Base-by-base conservation (phyloP, 1,140 invertebrate species). In the Bicyclus anynana region DNA sequence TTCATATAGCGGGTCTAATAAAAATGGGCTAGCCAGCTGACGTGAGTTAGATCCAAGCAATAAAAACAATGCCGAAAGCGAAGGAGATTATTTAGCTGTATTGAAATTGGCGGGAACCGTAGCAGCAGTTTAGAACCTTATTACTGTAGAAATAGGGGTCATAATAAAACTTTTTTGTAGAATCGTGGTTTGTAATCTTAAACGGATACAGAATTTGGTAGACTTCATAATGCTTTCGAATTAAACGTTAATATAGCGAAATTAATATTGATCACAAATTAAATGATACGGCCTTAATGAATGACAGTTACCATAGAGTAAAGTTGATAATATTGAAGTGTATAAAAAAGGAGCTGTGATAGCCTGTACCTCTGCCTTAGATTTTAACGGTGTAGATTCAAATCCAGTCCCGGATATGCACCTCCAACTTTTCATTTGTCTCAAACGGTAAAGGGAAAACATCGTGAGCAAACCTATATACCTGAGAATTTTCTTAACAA, bases 1-100 rank as follows among this genome's bases (percentile, higher is more conserved):
- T 33, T 37, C 40, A 12, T 42, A 37, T 59, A 59, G 27, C 40
- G 50, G 16, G 27, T 54, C 55, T 59, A 63, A 63, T 63, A 63
- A 63, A 62, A 58, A 44, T 42, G 14, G 40, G 26, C 38, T 59
- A 58, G 56, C 56, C 61, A 63, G 55, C 61, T 63, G 61, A 63
- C 61, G 55, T 53, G 52, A 53, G 38, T 49, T 50, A 53, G 52
- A 63, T 59, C 55, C 51, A 58, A 51, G 55, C 33, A 58, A 63
- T 63, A 63, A 63, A 63, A 63, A 59, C 55, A 59, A 63, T 50
- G 47, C 47, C 55, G 52, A 59, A 58, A 49, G 52, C 54, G 51
- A 63, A 57, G 40, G 54, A 54, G 58, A 57, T 63, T 54, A 63
- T 63, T 58, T 58, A 51, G 35, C 40, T 51, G 37, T 16, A 37